Evolutionary conservation across 2,888 invertebrate species (phyloP).

Genomic region (Sipunculus nudus): DNA sequence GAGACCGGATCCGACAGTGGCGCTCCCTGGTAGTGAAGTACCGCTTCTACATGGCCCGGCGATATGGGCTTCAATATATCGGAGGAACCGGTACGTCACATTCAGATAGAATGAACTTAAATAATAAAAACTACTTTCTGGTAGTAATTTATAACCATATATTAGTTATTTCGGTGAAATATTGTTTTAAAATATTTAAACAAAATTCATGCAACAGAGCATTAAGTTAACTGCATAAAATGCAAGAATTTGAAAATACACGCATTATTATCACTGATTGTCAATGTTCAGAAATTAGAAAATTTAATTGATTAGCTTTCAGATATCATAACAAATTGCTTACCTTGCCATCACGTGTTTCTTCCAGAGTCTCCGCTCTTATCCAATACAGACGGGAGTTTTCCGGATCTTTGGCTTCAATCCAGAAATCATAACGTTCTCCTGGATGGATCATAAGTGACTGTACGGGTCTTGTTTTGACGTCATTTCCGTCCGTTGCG

Average conservation of each 20-base stretch:
- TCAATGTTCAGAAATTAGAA: no score
- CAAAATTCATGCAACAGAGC: no score
- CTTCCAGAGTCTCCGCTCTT: constrained; percentile 9
- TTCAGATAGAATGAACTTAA: no score
- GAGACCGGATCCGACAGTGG: not conserved
- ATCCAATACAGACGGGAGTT: constrained; percentile 17
- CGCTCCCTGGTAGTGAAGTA: not conserved
- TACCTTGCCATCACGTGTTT: not conserved
- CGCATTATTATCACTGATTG: no score
- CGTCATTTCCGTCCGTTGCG: constrained; percentile 51
- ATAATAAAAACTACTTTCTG: no score
- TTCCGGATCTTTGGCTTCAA: constrained; percentile 25
- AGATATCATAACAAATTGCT: not conserved
- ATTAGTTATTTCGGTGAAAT: no score
- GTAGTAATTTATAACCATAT: no score
- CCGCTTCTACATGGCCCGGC: not conserved
- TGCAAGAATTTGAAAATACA: no score
- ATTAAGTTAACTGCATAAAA: no score
- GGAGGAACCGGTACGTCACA: no score
- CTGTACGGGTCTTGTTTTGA: constrained; percentile 43
- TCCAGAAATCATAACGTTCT: constrained; percentile 48
- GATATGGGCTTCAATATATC: not conserved
- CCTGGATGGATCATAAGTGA: constrained; percentile 48
- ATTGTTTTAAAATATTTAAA: no score
- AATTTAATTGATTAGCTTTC: no score